phyloP scores from a whole-genome alignment of 2,113 vertebrate genomes.

The Phocoena sinus region DNA sequence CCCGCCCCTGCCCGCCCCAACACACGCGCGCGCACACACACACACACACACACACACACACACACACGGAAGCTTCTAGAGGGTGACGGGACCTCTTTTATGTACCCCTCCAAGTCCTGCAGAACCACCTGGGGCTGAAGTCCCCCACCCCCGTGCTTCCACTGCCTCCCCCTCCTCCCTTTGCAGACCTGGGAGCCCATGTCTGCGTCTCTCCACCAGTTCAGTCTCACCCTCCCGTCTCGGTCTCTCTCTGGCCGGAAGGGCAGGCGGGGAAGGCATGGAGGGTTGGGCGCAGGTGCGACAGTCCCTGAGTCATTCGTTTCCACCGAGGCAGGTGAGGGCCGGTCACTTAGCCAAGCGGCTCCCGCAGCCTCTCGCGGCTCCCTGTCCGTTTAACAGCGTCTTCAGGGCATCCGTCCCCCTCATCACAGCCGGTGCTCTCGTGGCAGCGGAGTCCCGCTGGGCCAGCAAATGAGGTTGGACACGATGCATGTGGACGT shows the following conservation, averaged over 20 bases:
- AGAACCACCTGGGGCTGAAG: neutral
- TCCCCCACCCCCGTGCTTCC: neutral
- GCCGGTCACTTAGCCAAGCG: constrained; percentile 47
- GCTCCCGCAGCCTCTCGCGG: constrained; percentile 62
- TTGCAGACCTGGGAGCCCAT: neutral
- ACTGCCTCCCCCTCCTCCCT: neutral
- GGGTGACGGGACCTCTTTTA: neutral
- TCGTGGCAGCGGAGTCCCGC: constrained; percentile 71
- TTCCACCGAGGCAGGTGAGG: constrained; percentile 70
- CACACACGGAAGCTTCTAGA: neutral
- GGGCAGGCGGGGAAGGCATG: neutral
- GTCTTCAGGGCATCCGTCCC: constrained; percentile 72
- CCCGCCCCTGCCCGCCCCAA: too few species aligned
- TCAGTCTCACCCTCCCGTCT: rapidly evolving
- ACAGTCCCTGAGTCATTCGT: constrained; percentile 61
- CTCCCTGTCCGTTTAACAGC: constrained; percentile 65
- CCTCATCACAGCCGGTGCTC: constrained; percentile 71
- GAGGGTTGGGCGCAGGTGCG: neutral
- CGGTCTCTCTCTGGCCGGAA: neutral
- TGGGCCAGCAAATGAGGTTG: constrained; percentile 84
- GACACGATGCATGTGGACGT: constrained; percentile 78
- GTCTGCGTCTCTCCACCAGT: neutral
- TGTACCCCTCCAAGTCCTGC: neutral
- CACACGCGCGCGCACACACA: too few species aligned
- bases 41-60: too few species aligned